phyloP scores from a whole-genome alignment of 2,888 invertebrate species.

The Plutella xylostella region DNA sequence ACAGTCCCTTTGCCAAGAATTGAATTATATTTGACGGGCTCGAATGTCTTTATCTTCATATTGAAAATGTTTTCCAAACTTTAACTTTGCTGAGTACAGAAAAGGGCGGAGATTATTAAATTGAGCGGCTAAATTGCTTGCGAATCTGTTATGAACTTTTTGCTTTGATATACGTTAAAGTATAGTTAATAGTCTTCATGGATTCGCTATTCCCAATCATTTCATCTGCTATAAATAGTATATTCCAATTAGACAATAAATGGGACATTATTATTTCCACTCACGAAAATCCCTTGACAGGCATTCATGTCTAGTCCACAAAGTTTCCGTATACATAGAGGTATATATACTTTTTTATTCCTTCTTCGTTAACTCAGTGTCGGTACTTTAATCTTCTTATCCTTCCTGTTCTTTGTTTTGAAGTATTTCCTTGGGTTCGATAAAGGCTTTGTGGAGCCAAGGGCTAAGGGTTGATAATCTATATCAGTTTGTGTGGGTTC shows the following conservation, averaged over 20 bases:
- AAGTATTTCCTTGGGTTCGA: constrained; percentile 37
- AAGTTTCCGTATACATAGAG: not conserved
- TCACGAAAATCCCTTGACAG: no score
- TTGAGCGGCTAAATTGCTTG: no score
- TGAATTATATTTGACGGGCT: constrained; percentile 44
- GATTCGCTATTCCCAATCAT: no score
- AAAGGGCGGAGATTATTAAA: no score
- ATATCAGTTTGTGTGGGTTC: constrained; percentile 44
- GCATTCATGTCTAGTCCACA: no score
- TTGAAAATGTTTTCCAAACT: constrained; percentile 7
- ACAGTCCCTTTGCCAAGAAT: constrained; percentile 39
- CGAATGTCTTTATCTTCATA: constrained; percentile 31
- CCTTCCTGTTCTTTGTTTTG: constrained; percentile 49
- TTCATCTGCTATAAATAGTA: no score
- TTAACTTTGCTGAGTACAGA: not conserved
- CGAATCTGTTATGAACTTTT: no score
- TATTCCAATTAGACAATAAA: no score
- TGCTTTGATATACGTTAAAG: no score
- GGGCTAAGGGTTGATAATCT: constrained; percentile 50
- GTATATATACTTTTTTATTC: constrained; percentile 25
- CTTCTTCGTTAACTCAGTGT: constrained; percentile 32
- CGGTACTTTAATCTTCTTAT: constrained; percentile 46
- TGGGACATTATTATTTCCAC: no score
- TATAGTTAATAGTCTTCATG: no score
- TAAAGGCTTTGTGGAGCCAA: constrained; percentile 37